These are phyloP conservation scores for Sitodiplosis mosellana DNA, from an alignment of 1,140 invertebrate species.

Conservation along the genomic window DNA sequence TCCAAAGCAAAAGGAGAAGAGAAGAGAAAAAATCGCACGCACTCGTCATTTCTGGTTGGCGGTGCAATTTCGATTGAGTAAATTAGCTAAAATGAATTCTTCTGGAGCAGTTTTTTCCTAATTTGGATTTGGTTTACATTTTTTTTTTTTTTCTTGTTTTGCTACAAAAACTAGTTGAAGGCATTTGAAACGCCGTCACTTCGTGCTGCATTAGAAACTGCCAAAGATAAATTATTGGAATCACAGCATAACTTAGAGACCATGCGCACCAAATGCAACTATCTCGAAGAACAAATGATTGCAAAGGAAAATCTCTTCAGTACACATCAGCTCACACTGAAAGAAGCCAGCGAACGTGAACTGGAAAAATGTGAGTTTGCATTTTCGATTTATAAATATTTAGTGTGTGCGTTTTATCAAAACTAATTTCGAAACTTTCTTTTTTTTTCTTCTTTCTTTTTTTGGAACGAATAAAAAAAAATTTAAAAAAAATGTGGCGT, in stretches of 20 bases:
- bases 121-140: not conserved
- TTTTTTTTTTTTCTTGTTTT: constrained; percentile 11
- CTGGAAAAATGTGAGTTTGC: constrained; percentile 15
- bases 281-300: constrained; percentile 30
- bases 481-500: not conserved
- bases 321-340: constrained; percentile 13
- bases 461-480: too few species aligned
- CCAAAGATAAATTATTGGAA: constrained; percentile 27
- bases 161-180: too few species aligned
- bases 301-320: constrained; percentile 24
- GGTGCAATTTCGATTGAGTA: too few species aligned
- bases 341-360: constrained; percentile 14
- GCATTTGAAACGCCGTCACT: constrained; percentile 32
- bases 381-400: not conserved
- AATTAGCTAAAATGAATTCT: too few species aligned
- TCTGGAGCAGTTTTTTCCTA: not conserved
- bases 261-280: constrained; percentile 27
- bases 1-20: too few species aligned
- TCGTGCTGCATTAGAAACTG: constrained; percentile 31
- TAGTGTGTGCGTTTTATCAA: not conserved
- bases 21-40: too few species aligned
- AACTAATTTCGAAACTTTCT: not conserved
- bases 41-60: too few species aligned
- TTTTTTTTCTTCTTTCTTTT: not conserved
- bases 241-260: constrained; percentile 31